These are phyloP conservation scores for Panzeria rudis DNA, from an alignment of 2,888 invertebrate genomes.

Conservation along the genomic window DNA sequence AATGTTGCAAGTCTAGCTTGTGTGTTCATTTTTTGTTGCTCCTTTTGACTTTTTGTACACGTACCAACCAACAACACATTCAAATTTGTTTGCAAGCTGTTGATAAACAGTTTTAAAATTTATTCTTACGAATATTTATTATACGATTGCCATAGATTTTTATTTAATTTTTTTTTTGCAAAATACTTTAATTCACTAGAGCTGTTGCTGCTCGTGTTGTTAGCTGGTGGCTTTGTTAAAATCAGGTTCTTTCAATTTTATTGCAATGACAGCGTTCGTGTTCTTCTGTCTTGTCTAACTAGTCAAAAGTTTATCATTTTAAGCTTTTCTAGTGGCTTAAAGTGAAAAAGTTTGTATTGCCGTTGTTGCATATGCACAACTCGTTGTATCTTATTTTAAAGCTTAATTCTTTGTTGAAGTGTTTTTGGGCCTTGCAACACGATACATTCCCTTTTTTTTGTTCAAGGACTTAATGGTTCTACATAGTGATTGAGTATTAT, in stretches of 20 bases:
- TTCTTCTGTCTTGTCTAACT: conserved; percentile 43
- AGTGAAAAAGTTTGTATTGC: conserved; percentile 34
- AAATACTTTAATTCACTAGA: conserved; percentile 24
- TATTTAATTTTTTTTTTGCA: conserved; percentile 8
- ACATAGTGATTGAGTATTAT: conserved; percentile 60
- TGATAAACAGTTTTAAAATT: conserved; percentile 59
- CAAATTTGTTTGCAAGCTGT: conserved; percentile 22
- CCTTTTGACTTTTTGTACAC: conserved; percentile 24
- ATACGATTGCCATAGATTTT: conserved; percentile 35
- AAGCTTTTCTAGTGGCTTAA: conserved; percentile 56
- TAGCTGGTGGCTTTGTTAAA: conserved; percentile 27
- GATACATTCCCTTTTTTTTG: conserved; percentile 63
- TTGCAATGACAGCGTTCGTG: conserved; percentile 32
- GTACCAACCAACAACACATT: conserved; percentile 24
- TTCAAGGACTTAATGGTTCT: conserved; percentile 66
- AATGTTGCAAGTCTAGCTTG: conserved; percentile 40
- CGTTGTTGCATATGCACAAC: background rate
- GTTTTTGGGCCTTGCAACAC: conserved; percentile 47
- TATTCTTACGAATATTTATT: conserved; percentile 54
- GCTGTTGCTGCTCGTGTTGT: conserved; percentile 3
- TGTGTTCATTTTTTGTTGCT: background rate
- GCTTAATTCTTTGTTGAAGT: conserved; percentile 38
- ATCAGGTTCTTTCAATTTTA: conserved; percentile 54
- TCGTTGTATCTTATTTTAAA: conserved; percentile 38
- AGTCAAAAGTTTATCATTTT: conserved; percentile 60